Evolutionary conservation across 2,113 vertebrate species (phyloP).

Genomic region (Boleophthalmus pectinirostris): DNA sequence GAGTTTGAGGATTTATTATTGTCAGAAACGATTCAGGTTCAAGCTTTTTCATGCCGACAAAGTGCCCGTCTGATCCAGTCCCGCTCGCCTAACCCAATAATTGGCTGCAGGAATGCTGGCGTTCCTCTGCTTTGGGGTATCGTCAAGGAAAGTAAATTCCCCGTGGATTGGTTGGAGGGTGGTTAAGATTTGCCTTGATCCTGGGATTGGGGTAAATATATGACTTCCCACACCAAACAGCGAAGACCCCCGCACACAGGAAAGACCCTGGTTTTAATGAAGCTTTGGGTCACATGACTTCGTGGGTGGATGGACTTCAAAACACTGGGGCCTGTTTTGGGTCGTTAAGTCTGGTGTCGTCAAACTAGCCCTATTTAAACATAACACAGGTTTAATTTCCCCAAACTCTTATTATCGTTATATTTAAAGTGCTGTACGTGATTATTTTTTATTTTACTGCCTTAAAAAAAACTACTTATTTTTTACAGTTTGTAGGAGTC

Average conservation of each 20-base stretch:
- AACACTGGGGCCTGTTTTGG: conserved; percentile 56
- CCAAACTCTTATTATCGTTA: too few relatives aligned
- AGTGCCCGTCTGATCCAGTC: conserved; percentile 68
- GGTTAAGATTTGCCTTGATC: conserved; percentile 52
- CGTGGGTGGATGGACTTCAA: conserved; percentile 49
- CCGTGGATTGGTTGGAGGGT: conserved; percentile 24
- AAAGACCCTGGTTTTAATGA: conserved; percentile 60
- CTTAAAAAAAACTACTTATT: too few relatives aligned
- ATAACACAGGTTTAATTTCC: not conserved
- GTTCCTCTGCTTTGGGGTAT: conserved; percentile 47
- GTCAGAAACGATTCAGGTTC: conserved; percentile 44
- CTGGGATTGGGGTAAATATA: conserved; percentile 50
- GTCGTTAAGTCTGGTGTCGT: conserved; percentile 30
- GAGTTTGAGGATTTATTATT: conserved; percentile 54
- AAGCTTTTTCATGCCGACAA: conserved; percentile 54
- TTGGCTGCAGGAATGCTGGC: conserved; percentile 61
- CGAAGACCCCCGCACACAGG: conserved; percentile 39
- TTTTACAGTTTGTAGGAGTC: too few relatives aligned
- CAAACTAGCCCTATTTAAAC: not conserved
- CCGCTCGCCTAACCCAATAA: conserved; percentile 61
- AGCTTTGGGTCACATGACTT: conserved; percentile 37
- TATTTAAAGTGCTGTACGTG: too few relatives aligned
- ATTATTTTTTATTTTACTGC: too few relatives aligned
- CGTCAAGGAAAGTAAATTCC: conserved; percentile 38
- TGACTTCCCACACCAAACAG: conserved; percentile 59